Evolutionary conservation across 2,888 invertebrate genomes (phyloP), one percentile per base, ranked within the genome.

Genomic region (Tromatobia lineatoria): DNA sequence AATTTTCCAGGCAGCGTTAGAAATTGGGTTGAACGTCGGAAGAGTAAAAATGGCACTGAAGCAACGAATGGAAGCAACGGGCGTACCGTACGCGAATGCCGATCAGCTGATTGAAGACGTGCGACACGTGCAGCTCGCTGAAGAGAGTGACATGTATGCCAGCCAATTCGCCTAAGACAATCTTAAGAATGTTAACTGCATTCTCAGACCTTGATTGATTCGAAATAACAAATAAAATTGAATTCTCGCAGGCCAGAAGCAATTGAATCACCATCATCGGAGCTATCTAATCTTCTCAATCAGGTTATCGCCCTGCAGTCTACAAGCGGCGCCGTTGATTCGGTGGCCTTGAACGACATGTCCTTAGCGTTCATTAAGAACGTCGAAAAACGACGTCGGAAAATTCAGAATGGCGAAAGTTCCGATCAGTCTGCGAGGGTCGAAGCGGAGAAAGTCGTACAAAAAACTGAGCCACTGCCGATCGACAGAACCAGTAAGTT

Each of bases 61-160:
- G 88, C 94, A 95, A 77, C 95, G 95, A 91, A 90, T 96, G 76
- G 94, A 95, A 84, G 94, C 93, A 71, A 93, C 94, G 88, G 97
- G 97, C 0, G 90, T 94, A 61, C 95, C 96, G 0, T 97, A 96
- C 92, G 94, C 94, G 15, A 95, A 95, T n/a, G 95, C 96, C 0
- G 96, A 97, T 89, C 96, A 96, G 29, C 94, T 97, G 7, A 96
- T 97, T 61, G 96, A 96, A 91, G 96, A 97, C 8, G 96, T 97
- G 3, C 94, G 97, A 34, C 96, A 96, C 90, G 95, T 96, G 67
- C 96, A 96, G 91, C 93, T 95, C 75, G 95, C 95, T 87, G 96
- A 96, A 89, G 95, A 95, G 73, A 94, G 92, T 77, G 85, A 88
- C 42, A 87, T 88, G 92, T 91, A 86, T 11, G 84, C 75, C 7